Conservation (phyloP, 1,140 invertebrate species). For the Agrypnia vestita region DNA sequence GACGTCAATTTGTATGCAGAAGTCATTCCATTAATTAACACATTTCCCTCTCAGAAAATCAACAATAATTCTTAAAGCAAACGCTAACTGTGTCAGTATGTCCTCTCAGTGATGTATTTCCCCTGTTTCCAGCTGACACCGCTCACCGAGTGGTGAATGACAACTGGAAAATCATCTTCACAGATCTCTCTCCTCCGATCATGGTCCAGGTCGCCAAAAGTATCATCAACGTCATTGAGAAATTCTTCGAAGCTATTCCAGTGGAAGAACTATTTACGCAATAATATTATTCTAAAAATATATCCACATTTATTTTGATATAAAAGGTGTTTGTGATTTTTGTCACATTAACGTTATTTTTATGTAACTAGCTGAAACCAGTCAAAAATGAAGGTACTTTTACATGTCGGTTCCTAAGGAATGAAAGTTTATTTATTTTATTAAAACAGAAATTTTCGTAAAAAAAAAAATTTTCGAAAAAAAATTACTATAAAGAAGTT, state of each 20-base stretch:
- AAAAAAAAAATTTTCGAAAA: too few species aligned
- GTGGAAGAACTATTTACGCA: constrained; percentile 63
- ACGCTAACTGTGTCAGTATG: background rate
- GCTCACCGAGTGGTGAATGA: constrained; percentile 78
- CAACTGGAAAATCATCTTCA: constrained; percentile 76
- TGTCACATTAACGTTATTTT: too few species aligned
- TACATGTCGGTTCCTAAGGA: too few species aligned
- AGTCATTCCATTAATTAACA: background rate
- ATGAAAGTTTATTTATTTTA: too few species aligned
- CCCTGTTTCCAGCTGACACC: constrained; percentile 70
- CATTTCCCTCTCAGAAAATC: background rate
- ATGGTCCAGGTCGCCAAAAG: constrained; percentile 68
- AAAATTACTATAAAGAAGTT: too few species aligned
- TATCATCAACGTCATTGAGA: constrained; percentile 68
- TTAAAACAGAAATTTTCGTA: too few species aligned
- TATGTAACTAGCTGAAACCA: too few species aligned
- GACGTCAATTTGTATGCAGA: too few species aligned
- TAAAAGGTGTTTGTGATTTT: too few species aligned
- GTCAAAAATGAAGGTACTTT: too few species aligned
- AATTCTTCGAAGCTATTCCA: constrained; percentile 67
- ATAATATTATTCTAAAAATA: background rate
- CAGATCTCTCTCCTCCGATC: constrained; percentile 70
- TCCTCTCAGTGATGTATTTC: constrained; percentile 1
- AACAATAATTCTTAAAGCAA: background rate
- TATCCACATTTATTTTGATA: too few species aligned